Conservation (phyloP, 2,888 invertebrate genomes). For the Steromphala cineraria region DNA sequence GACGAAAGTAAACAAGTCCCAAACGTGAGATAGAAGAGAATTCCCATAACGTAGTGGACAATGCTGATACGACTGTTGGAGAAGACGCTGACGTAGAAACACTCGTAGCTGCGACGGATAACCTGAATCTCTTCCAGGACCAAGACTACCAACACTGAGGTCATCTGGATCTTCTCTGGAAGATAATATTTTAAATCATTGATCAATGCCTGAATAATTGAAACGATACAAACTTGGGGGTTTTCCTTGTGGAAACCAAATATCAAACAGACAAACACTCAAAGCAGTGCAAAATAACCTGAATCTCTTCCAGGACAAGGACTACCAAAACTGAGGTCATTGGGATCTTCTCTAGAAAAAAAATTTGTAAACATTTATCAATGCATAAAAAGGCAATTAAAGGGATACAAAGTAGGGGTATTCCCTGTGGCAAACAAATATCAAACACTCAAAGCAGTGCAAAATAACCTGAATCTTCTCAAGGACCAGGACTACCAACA, state of each 20-base stretch:
- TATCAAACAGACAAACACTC: too few species aligned
- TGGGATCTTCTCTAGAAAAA: conserved; percentile 39
- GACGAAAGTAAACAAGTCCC: conserved; percentile 31
- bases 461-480: conserved; percentile 53
- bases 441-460: conserved; percentile 62
- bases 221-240: too few species aligned
- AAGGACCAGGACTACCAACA: conserved; percentile 51
- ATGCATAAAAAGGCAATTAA: too few species aligned
- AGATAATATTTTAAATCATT: background rate
- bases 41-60: conserved; percentile 62
- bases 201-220: too few species aligned
- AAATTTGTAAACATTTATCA: background rate
- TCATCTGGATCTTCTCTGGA: conserved; percentile 41
- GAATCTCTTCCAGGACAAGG: conserved; percentile 49
- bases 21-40: conserved; percentile 57
- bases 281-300: conserved; percentile 53
- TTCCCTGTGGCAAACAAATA: too few species aligned
- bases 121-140: conserved; percentile 54
- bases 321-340: conserved; percentile 47
- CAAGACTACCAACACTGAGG: conserved; percentile 49
- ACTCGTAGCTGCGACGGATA: conserved; percentile 59
- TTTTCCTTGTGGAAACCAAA: too few species aligned
- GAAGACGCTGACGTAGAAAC: conserved; percentile 63
- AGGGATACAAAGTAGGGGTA: too few species aligned
- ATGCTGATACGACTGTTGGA: conserved; percentile 65